A percentile compares a stretch with the other conserved stretches of the same genome.
These are phyloP conservation scores for Tamandua tetradactyla DNA, from an alignment of 2,797 vertebrate genomes.

Conservation along the genomic window DNA sequence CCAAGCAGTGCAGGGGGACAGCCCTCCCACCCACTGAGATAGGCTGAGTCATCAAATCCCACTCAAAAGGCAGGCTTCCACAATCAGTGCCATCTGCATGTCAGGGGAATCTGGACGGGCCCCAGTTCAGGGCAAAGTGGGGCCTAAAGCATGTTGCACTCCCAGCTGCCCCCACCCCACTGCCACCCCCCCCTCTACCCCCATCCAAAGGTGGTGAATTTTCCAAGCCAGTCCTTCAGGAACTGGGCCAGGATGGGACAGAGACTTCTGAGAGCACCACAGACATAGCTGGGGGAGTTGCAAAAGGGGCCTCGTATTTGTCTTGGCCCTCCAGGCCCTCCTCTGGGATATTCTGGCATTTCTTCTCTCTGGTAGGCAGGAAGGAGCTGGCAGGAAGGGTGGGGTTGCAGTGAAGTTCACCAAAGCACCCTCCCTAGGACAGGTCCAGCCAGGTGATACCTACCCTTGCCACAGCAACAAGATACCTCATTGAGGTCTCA, in stretches of 20 bases:
- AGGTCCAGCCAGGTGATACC: background rate
- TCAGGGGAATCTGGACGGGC: background rate
- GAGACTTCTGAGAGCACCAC: background rate
- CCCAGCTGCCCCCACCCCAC: too few species aligned
- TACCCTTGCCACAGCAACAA: background rate
- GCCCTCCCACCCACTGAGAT: background rate
- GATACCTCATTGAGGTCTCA: background rate
- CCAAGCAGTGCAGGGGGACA: background rate
- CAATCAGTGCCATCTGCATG: background rate
- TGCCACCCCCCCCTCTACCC: too few species aligned
- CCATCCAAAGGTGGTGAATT: background rate
- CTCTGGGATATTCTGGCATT: background rate
- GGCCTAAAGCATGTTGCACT: background rate
- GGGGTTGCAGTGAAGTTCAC: background rate
- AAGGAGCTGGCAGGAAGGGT: background rate
- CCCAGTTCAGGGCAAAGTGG: background rate
- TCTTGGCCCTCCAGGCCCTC: background rate
- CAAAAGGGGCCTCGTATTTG: background rate
- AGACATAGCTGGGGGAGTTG: background rate
- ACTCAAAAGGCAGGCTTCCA: background rate
- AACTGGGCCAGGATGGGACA: background rate
- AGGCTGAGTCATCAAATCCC: too few species aligned
- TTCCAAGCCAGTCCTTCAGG: background rate
- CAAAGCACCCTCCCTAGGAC: background rate
- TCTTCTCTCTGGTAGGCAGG: background rate